Conservation (phyloP, 2,797 vertebrate species). For the Sylvilagus floridanus region DNA sequence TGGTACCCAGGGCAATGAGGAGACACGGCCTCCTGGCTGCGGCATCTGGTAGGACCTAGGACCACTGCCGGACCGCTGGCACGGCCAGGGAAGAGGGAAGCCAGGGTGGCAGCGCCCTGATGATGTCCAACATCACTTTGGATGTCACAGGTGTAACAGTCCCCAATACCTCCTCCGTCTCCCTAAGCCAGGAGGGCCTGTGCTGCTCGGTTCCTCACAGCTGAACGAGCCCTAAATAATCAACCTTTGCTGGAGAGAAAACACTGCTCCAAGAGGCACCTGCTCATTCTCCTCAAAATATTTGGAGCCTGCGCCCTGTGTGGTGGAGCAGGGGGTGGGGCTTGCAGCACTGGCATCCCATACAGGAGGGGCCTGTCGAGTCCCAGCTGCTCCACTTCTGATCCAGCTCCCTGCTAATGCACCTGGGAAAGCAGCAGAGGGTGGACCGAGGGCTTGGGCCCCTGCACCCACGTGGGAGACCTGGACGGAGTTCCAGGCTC, state of each 20-base stretch:
- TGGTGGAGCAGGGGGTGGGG: rapidly evolving
- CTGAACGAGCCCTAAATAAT: neutral
- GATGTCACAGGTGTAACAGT: neutral
- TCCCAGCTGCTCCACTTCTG: too few relatives aligned
- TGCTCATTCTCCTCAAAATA: neutral
- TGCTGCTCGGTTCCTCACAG: neutral
- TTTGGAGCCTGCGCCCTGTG: neutral
- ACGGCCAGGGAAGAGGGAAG: neutral
- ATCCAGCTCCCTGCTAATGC: too few relatives aligned
- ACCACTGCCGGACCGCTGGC: too few relatives aligned
- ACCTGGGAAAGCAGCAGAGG: too few relatives aligned
- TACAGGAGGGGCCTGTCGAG: too few relatives aligned
- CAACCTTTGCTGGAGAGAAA: neutral
- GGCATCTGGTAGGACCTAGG: too few relatives aligned
- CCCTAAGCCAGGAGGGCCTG: neutral
- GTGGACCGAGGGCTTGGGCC: too few relatives aligned
- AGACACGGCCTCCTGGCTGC: rapidly evolving
- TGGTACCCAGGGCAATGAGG: neutral
- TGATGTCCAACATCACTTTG: too few relatives aligned
- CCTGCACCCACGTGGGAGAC: too few relatives aligned
- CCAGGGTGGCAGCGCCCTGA: too few relatives aligned
- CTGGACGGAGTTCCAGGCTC: too few relatives aligned
- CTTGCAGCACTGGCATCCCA: too few relatives aligned
- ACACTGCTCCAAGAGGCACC: rapidly evolving
- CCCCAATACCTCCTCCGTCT: neutral